Percentiles rank a stretch among this genome's conserved stretches.
Conservation (phyloP, 2,113 vertebrate genomes). For the Euleptes europaea region DNA sequence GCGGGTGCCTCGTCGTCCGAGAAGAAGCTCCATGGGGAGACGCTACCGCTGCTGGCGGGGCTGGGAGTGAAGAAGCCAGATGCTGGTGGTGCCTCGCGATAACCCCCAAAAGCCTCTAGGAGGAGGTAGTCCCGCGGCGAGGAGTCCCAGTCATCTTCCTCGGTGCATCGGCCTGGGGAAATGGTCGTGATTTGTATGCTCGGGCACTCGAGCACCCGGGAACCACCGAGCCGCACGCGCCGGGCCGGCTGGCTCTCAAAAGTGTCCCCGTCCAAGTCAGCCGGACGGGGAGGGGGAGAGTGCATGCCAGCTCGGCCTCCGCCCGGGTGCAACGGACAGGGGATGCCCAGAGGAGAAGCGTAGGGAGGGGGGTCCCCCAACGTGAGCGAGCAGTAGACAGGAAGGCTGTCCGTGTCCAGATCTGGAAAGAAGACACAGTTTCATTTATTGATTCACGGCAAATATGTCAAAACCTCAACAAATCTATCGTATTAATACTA, state of each 20-base stretch:
- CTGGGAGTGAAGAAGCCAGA: constrained; percentile 85
- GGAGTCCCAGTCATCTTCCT: constrained; percentile 63
- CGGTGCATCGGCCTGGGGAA: constrained; percentile 76
- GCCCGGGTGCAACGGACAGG: constrained; percentile 57
- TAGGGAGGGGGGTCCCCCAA: constrained; percentile 66
- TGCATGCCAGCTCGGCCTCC: constrained; percentile 87
- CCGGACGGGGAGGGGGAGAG: constrained; percentile 87
- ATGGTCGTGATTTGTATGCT: constrained; percentile 95
- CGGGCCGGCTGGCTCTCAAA: constrained; percentile 89
- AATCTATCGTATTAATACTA: too few relatives aligned
- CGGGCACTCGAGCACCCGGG: constrained; percentile 87
- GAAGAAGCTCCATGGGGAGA: constrained; percentile 86
- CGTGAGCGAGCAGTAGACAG: constrained; percentile 58
- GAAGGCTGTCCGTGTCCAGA: constrained; percentile 66
- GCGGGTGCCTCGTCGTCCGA: constrained; percentile 86
- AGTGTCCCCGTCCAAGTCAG: constrained; percentile 82
- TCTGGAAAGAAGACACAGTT: constrained; percentile 52
- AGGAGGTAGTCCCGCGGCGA: constrained; percentile 84
- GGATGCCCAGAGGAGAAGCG: constrained; percentile 73
- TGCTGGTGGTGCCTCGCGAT: constrained; percentile 76
- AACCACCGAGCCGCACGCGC: constrained; percentile 81
- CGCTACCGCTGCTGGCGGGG: constrained; percentile 89
- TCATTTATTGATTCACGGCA: too few relatives aligned
- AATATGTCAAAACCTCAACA: too few relatives aligned
- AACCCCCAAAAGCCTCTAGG: constrained; percentile 82